phyloP scores from a whole-genome alignment of 2,113 vertebrate genomes.

The Ornithorhynchus anatinus region DNA sequence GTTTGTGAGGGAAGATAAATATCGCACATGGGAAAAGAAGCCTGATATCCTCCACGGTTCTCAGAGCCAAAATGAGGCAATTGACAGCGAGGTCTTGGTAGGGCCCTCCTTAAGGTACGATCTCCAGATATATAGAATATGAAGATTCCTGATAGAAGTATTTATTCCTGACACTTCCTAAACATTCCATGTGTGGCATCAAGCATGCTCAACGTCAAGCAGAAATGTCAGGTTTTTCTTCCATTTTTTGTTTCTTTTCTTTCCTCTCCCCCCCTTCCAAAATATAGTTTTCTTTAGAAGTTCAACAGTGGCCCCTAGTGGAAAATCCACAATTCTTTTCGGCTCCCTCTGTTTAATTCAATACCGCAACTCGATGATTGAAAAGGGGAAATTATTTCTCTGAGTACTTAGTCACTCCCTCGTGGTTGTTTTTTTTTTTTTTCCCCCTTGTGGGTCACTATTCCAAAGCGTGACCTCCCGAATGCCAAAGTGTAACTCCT shows the following conservation, averaged over 20 bases:
- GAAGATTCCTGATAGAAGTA: slow-evolving; percentile 55
- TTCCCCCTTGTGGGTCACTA: slow-evolving; percentile 34
- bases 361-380: neutral
- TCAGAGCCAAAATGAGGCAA: slow-evolving; percentile 61
- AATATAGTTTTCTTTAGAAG: slow-evolving; percentile 46
- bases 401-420: neutral
- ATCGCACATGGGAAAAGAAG: slow-evolving; percentile 53
- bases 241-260: slow-evolving; percentile 26
- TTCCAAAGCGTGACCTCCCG: slow-evolving; percentile 22
- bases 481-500: slow-evolving; percentile 16
- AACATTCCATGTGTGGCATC: slow-evolving; percentile 55
- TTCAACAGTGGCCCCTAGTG: slow-evolving; percentile 78
- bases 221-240: slow-evolving; percentile 62
- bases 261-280: slow-evolving; percentile 3
- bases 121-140: slow-evolving; percentile 40
- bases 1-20: slow-evolving; percentile 64
- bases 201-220: slow-evolving; percentile 50
- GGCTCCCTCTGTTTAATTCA: neutral
- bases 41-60: slow-evolving; percentile 49
- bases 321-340: slow-evolving; percentile 40
- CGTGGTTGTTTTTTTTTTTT: too few species aligned
- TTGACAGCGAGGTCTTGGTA: slow-evolving; percentile 59
- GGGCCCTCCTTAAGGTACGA: slow-evolving; percentile 45
- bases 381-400: slow-evolving; percentile 41
- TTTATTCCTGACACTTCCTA: slow-evolving; percentile 60